Conservation (phyloP, 1,140 invertebrate species). For the Zaprionus ornatus region DNA sequence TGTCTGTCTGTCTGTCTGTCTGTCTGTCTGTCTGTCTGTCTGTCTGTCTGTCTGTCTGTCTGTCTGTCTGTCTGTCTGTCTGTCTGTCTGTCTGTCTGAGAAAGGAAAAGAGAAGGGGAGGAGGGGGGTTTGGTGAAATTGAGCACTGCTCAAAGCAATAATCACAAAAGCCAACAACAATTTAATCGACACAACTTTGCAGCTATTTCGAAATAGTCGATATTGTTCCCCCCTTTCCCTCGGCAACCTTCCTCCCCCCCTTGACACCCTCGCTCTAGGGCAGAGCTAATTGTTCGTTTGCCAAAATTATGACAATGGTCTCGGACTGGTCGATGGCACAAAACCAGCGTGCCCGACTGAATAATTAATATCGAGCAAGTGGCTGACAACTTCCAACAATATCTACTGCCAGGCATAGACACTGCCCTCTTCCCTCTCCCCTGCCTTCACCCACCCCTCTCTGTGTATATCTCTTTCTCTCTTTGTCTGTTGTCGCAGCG, state of each 20-base stretch:
- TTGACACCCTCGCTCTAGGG: background rate
- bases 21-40: too few species aligned
- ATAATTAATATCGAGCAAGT: slow-evolving; percentile 53
- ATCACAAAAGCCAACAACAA: slow-evolving; percentile 68
- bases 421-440: background rate
- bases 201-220: slow-evolving; percentile 34
- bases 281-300: slow-evolving; percentile 65
- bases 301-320: slow-evolving; percentile 57
- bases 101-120: background rate
- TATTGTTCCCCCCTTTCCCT: background rate
- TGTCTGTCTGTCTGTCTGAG: too few species aligned
- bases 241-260: background rate
- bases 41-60: too few species aligned
- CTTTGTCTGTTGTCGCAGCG: slow-evolving; percentile 40
- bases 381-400: slow-evolving; percentile 26
- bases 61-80: too few species aligned
- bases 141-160: slow-evolving; percentile 43
- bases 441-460: background rate
- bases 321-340: slow-evolving; percentile 2
- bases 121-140: background rate
- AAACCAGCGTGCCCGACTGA: slow-evolving; percentile 18
- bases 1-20: too few species aligned
- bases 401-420: background rate
- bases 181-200: slow-evolving; percentile 62
- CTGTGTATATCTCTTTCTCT: background rate